phyloP scores from a whole-genome alignment of 2,888 invertebrate species.

The Calephelis perditalis region DNA sequence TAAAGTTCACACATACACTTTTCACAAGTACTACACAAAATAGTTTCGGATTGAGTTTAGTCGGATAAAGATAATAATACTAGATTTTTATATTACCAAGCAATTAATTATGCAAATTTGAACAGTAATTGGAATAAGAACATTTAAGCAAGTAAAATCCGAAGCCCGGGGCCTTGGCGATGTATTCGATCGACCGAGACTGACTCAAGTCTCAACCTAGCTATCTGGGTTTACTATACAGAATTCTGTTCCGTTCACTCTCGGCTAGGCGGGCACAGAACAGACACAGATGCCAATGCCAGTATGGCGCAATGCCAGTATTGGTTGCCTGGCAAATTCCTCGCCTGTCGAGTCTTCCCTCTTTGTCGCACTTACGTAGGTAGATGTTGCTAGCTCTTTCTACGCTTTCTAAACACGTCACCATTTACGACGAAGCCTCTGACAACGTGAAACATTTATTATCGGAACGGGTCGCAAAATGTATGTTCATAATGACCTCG shows the following conservation, averaged over 20 bases:
- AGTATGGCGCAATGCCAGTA: conserved; percentile 58
- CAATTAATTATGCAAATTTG: conserved; percentile 46
- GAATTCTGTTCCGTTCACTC: conserved; percentile 58
- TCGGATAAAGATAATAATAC: conserved; percentile 13
- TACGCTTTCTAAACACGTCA: conserved; percentile 34
- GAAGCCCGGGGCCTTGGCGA: conserved; percentile 26
- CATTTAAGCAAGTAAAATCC: conserved; percentile 25
- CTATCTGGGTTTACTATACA: conserved; percentile 38
- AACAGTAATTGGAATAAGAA: conserved; percentile 37
- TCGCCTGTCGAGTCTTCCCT: conserved; percentile 39
- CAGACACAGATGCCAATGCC: conserved; percentile 50
- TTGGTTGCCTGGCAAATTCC: conserved; percentile 59
- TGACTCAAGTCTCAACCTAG: conserved; percentile 22
- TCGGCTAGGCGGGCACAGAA: conserved; percentile 41
- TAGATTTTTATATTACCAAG: conserved; percentile 33
- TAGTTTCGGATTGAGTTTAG: conserved; percentile 9
- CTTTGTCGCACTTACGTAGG: conserved; percentile 39
- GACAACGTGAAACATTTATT: conserved; percentile 41
- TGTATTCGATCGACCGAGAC: conserved; percentile 32
- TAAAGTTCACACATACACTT: conserved; percentile 30
- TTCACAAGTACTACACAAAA: neutral
- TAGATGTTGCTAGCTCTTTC: conserved; percentile 32
- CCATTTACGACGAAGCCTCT: conserved; percentile 33
- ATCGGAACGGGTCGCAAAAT: conserved; percentile 44
- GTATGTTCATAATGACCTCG: conserved; percentile 42